phyloP scores from a whole-genome alignment of 2,113 vertebrate species.

The Channa maculata region DNA sequence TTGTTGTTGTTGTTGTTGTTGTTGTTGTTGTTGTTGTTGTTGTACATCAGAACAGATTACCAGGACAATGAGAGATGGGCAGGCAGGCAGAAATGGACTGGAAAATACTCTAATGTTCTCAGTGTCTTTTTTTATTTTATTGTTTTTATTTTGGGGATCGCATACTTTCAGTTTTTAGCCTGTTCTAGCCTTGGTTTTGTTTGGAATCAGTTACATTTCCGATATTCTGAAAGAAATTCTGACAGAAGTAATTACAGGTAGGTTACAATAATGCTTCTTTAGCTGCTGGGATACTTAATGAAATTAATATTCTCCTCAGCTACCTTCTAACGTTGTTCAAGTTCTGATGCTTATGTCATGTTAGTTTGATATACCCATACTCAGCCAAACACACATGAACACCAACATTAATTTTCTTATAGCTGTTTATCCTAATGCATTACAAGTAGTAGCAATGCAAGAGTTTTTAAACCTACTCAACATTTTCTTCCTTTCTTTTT shows the following conservation, averaged over 20 bases:
- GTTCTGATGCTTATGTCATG: not conserved
- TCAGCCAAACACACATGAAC: not conserved
- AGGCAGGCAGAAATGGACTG: no score
- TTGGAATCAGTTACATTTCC: not conserved
- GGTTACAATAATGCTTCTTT: not conserved
- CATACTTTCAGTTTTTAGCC: no score
- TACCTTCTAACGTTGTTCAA: conserved; percentile 15
- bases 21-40: no score
- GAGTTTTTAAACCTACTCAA: no score
- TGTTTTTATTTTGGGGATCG: no score
- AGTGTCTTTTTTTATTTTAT: no score
- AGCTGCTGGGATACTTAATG: not conserved
- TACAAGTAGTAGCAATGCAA: no score
- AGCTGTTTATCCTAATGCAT: not conserved
- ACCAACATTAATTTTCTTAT: not conserved
- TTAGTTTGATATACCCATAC: conserved; percentile 2
- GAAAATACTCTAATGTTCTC: no score
- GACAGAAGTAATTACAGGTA: not conserved
- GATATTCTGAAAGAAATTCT: not conserved
- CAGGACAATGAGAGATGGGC: no score
- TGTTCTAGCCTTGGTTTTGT: not conserved
- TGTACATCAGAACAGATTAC: no score
- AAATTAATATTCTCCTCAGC: not conserved
- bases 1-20: no score
- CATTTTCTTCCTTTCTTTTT: no score